These are phyloP conservation scores for Netelia inedita DNA, from an alignment of 2,888 invertebrate species.

Conservation along the genomic window DNA sequence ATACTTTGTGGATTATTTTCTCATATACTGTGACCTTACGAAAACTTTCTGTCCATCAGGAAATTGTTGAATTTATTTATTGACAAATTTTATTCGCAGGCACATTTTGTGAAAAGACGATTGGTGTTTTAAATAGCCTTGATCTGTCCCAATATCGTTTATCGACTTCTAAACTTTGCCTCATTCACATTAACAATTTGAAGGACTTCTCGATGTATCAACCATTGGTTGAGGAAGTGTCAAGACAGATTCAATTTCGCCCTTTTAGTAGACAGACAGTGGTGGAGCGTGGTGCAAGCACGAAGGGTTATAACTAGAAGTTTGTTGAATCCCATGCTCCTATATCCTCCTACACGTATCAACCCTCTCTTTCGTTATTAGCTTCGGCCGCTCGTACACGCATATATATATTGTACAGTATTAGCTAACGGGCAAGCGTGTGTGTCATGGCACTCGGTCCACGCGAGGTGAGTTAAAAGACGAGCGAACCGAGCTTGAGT, in stretches of 20 bases:
- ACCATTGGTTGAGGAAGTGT: background rate
- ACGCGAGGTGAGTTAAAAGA: slow-evolving; percentile 81
- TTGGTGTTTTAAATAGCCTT: too few relatives aligned
- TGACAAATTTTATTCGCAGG: background rate
- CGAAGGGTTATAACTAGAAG: slow-evolving; percentile 46
- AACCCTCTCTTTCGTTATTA: slow-evolving; percentile 54
- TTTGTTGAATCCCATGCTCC: slow-evolving; percentile 42
- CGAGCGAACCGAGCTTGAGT: slow-evolving; percentile 81
- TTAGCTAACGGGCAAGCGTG: slow-evolving; percentile 41
- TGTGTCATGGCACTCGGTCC: slow-evolving; percentile 71
- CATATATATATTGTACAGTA: slow-evolving; percentile 4
- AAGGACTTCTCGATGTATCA: background rate
- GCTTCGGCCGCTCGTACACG: slow-evolving; percentile 24
- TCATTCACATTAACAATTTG: background rate
- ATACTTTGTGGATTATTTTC: slow-evolving; percentile 4
- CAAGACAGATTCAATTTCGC: slow-evolving; percentile 24
- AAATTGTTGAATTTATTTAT: background rate
- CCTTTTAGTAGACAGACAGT: slow-evolving; percentile 8
- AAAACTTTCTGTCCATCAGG: background rate
- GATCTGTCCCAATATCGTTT: background rate
- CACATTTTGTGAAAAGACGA: too few relatives aligned
- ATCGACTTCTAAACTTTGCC: background rate
- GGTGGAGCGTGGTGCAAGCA: slow-evolving; percentile 29
- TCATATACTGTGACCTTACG: background rate
- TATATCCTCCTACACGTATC: slow-evolving; percentile 23